Conservation (phyloP, 2,113 vertebrate species). For the Phyllopteryx taeniolatus region DNA sequence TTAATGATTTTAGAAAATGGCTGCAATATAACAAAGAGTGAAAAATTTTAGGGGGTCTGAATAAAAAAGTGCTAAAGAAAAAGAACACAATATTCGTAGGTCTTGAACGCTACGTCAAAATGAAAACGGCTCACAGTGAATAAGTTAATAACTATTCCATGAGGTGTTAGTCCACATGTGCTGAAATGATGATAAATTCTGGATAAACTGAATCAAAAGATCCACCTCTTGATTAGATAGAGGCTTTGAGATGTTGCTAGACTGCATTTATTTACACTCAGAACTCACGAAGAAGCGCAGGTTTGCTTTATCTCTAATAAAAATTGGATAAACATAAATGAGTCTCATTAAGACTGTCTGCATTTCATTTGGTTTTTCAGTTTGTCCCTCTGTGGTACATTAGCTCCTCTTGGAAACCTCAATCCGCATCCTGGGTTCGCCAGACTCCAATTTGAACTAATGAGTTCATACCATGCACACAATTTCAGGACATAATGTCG, state of each 20-base stretch:
- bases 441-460: background rate
- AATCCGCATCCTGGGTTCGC: slow-evolving; percentile 18
- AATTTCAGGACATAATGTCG: background rate
- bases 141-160: slow-evolving; percentile 21
- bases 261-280: slow-evolving; percentile 20
- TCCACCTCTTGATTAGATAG: slow-evolving; percentile 2
- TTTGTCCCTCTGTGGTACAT: background rate
- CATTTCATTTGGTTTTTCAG: slow-evolving; percentile 17
- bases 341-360: background rate
- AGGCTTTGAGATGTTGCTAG: slow-evolving; percentile 9
- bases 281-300: slow-evolving; percentile 8
- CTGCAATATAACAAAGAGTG: too few species aligned
- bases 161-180: slow-evolving; percentile 13
- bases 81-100: too few species aligned
- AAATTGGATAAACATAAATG: slow-evolving; percentile 1
- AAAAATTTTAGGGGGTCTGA: too few species aligned
- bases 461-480: slow-evolving; percentile 2
- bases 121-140: background rate
- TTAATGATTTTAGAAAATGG: too few species aligned
- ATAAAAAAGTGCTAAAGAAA: too few species aligned
- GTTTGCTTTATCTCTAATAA: slow-evolving; percentile 6
- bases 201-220: slow-evolving; percentile 26
- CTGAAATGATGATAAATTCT: slow-evolving; percentile 17
- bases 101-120: too few species aligned
- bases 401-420: slow-evolving; percentile 1